A percentile compares a stretch with the other conserved stretches of the same genome.
phyloP scores from a whole-genome alignment of 2,888 invertebrate species.

The Synanthedon myopaeformis region DNA sequence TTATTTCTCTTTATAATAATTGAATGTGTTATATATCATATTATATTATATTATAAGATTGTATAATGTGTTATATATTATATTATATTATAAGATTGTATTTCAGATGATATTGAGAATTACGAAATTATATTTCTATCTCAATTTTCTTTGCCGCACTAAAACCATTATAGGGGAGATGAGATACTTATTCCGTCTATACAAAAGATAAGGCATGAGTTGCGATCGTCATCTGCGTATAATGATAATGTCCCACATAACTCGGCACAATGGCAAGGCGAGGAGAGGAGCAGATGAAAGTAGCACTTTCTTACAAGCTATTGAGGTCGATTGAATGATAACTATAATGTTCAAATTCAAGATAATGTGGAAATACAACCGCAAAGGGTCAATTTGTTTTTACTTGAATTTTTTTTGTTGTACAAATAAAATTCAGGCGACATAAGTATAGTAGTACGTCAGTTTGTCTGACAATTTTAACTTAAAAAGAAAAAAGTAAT shows the following conservation, averaged over 20 bases:
- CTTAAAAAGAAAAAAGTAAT: too few relatives aligned
- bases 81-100: too few relatives aligned
- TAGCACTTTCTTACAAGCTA: neutral
- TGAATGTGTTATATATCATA: too few relatives aligned
- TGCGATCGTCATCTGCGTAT: slow-evolving; percentile 34
- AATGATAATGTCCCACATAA: slow-evolving; percentile 40
- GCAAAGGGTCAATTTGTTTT: too few relatives aligned
- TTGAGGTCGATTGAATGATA: neutral
- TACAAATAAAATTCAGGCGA: too few relatives aligned
- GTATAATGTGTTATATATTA: too few relatives aligned
- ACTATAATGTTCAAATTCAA: neutral
- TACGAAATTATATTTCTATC: slow-evolving; percentile 2
- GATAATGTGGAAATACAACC: neutral
- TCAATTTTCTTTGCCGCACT: slow-evolving; percentile 16
- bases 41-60: too few relatives aligned
- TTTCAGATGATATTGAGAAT: neutral
- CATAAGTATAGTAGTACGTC: too few relatives aligned
- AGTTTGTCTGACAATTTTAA: too few relatives aligned
- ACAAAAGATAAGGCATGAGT: slow-evolving; percentile 31
- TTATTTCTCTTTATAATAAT: too few relatives aligned
- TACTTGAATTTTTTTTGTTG: too few relatives aligned
- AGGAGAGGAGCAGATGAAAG: slow-evolving; percentile 19
- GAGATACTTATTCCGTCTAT: slow-evolving; percentile 11
- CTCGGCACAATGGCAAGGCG: slow-evolving; percentile 22
- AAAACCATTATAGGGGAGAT: slow-evolving; percentile 29